phyloP scores from a whole-genome alignment of 1,140 invertebrate genomes.

The Calephelis nemesis region DNA sequence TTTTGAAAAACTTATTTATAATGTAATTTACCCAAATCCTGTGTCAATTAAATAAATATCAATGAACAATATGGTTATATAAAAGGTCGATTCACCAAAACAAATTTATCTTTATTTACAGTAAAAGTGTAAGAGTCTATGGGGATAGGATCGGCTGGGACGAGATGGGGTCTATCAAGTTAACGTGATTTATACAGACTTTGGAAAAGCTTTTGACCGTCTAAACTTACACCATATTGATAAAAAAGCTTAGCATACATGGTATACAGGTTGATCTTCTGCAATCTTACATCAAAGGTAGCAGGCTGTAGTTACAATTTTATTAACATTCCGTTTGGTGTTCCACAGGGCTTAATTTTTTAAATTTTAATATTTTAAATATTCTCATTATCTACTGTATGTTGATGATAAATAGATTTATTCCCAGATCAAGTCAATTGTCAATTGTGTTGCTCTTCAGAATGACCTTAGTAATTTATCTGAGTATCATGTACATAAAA shows the following conservation, averaged over 20 bases:
- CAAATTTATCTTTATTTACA: slow-evolving; percentile 26
- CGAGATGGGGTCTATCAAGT: slow-evolving; percentile 4
- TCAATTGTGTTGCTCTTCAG: too few species aligned
- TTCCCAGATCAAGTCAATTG: too few species aligned
- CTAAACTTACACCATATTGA: slow-evolving; percentile 28
- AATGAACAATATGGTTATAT: slow-evolving; percentile 32
- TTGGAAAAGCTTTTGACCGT: slow-evolving; percentile 32
- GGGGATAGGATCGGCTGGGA: slow-evolving; percentile 7
- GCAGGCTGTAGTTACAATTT: slow-evolving; percentile 23
- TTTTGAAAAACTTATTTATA: slow-evolving; percentile 30
- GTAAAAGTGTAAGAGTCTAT: slow-evolving; percentile 21
- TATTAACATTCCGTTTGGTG: slow-evolving; percentile 24
- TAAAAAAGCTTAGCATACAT: slow-evolving; percentile 23
- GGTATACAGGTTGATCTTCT: slow-evolving; percentile 28
- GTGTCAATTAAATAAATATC: slow-evolving; percentile 17
- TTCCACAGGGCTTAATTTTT: slow-evolving; percentile 25
- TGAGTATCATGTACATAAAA: too few species aligned
- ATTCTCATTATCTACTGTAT: too few species aligned
- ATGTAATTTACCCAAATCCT: slow-evolving; percentile 23
- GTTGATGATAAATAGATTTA: too few species aligned
- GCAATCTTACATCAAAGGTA: slow-evolving; percentile 25
- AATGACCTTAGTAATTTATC: too few species aligned
- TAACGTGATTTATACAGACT: slow-evolving; percentile 32
- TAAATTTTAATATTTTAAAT: too few species aligned
- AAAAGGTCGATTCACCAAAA: slow-evolving; percentile 25